A percentile compares a stretch with the other conserved stretches of the same genome.
Conservation (phyloP, 2,113 vertebrate species). For the Dendropsophus ebraccatus region DNA sequence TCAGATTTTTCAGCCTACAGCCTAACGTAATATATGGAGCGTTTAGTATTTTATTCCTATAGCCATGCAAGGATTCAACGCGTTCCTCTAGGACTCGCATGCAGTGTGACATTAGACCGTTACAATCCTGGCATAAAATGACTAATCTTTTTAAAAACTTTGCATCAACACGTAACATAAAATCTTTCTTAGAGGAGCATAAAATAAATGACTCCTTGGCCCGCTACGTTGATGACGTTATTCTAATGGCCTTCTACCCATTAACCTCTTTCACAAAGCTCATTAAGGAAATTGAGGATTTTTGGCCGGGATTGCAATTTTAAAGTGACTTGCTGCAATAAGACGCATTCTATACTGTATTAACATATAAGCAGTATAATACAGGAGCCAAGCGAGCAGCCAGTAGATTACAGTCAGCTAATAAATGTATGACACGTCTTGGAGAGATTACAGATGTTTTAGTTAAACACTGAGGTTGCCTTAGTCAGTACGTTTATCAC, state of each 20-base stretch:
- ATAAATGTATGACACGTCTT: too few relatives aligned
- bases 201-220: slow-evolving; percentile 33
- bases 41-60: neutral
- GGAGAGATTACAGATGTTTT: too few relatives aligned
- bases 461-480: too few relatives aligned
- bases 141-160: slow-evolving; percentile 13
- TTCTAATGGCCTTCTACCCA: slow-evolving; percentile 39
- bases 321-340: slow-evolving; percentile 49
- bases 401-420: too few relatives aligned
- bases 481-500: too few relatives aligned
- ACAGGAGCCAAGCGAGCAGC: too few relatives aligned
- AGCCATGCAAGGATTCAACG: neutral
- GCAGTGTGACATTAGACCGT: neutral
- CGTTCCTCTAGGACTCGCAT: neutral
- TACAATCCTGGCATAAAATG: neutral
- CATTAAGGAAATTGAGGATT: slow-evolving; percentile 55
- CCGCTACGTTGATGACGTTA: slow-evolving; percentile 22
- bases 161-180: neutral
- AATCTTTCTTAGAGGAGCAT: slow-evolving; percentile 12
- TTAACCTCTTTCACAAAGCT: slow-evolving; percentile 52
- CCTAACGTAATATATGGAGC: too few relatives aligned
- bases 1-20: too few relatives aligned
- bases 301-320: slow-evolving; percentile 43
- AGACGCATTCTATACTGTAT: slow-evolving; percentile 30
- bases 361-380: neutral